Evolutionary conservation across 2,888 invertebrate genomes (phyloP).

Genomic region (Catocala fraxini): DNA sequence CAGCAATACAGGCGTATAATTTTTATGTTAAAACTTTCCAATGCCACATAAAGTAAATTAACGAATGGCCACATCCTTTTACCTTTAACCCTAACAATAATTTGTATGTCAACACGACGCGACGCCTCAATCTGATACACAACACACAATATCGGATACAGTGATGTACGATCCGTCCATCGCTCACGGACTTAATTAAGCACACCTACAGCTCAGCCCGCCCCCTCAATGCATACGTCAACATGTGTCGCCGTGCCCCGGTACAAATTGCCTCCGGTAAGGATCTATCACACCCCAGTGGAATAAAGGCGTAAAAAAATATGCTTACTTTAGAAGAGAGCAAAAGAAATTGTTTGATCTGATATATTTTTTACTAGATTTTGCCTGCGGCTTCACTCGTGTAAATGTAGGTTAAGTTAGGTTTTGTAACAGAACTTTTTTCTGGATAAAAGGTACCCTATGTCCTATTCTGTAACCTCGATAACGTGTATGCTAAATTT

Average conservation of each 20-base stretch:
- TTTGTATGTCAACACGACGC: conserved; percentile 16
- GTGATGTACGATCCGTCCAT: conserved; percentile 44
- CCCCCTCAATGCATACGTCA: conserved; percentile 27
- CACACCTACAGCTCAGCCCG: conserved; percentile 22
- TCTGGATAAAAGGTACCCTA: too few relatives aligned
- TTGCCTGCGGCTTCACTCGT: too few relatives aligned
- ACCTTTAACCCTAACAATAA: conserved; percentile 4
- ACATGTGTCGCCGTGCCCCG: conserved; percentile 37
- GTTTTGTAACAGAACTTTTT: too few relatives aligned
- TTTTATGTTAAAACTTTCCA: too few relatives aligned
- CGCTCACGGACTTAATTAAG: conserved; percentile 53
- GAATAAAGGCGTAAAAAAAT: too few relatives aligned
- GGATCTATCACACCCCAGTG: background rate
- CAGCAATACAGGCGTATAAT: too few relatives aligned
- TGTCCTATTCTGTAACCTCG: too few relatives aligned
- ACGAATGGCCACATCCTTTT: background rate
- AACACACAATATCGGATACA: conserved; percentile 22
- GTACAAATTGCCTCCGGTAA: conserved; percentile 33
- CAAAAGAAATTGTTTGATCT: too few relatives aligned
- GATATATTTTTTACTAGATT: too few relatives aligned
- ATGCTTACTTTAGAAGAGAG: too few relatives aligned
- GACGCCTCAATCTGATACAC: conserved; percentile 5
- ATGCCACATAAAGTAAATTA: background rate
- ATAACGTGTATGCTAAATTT: too few relatives aligned
- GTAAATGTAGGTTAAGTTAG: too few relatives aligned